Evolutionary conservation across 1,140 invertebrate species (phyloP), one percentile per base, ranked within the genome.

Genomic region (Lutraria rhynchaena): DNA sequence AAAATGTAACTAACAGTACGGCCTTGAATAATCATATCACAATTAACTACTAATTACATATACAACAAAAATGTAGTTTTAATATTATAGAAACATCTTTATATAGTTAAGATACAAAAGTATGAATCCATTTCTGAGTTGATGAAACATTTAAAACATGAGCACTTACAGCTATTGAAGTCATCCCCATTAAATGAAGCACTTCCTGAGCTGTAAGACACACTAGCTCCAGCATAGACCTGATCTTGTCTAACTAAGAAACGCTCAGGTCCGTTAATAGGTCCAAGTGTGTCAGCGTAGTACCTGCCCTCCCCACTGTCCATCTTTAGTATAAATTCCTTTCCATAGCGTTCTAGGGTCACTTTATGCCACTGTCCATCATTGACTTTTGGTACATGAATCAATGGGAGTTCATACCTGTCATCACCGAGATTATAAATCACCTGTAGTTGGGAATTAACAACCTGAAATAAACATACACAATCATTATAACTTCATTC

Each of bases 291-390:
- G 90, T 99, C 97, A 89, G 98, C 98, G 92, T 97, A 99, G 77
- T 97, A 94, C 84, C 97, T 93, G 0, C 98, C 98, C 93, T 99
- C 98, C 1, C 98, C 98, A 13, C 97, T 97, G 92, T 99, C 98
- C 37, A 99, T 92, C 89, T 97, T 96, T 58, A 99, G 91, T 5
- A 96, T 97, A 19, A 98, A 97, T 1, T 97, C 96, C 35, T 97
- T 98, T 51, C 98, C 98, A 86, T 97, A 98, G 76, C 98, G 94
- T 31, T 91, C 76, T 44, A 91, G 81, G 31, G 96, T 95, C 0
- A 97, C 97, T 5, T 96, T 96, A 91, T 99, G 98, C 98, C 98
- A 99, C 88, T 98, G 97, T 17, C 98, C 98, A 92, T 99, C 97
- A 89, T 98, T 96, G 0, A 99, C 97, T 1, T 95, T 94, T 17